phyloP scores from a whole-genome alignment of 2,888 invertebrate species.

The Herminia tarsipennalis region DNA sequence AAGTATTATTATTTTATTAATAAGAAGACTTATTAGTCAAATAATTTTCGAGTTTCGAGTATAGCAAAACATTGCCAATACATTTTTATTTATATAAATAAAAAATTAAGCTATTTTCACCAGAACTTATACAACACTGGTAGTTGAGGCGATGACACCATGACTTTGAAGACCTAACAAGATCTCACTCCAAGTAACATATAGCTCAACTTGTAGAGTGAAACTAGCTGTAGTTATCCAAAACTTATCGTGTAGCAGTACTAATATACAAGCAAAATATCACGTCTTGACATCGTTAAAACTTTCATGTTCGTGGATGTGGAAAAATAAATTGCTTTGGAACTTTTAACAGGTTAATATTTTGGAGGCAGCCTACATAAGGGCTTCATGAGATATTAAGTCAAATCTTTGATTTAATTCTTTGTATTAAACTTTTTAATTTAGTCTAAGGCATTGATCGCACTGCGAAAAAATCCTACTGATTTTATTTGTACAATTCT shows the following conservation, averaged over 20 bases:
- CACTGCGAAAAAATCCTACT: no score
- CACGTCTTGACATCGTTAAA: slow-evolving; percentile 58
- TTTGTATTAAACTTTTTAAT: no score
- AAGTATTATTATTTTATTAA: no score
- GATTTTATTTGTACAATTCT: no score
- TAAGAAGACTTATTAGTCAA: no score
- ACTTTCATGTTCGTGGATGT: slow-evolving; percentile 53
- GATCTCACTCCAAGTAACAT: not conserved
- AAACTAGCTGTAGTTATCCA: not conserved
- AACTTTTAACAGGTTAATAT: slow-evolving; percentile 63
- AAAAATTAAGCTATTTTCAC: no score
- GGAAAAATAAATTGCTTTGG: slow-evolving; percentile 63
- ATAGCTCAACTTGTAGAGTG: slow-evolving; percentile 1
- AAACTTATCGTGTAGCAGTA: slow-evolving; percentile 20
- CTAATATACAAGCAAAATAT: slow-evolving; percentile 20
- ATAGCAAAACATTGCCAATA: no score
- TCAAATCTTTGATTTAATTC: not conserved
- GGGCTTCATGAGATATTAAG: not conserved
- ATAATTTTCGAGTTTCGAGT: no score
- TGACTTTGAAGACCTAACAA: not conserved
- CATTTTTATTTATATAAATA: no score
- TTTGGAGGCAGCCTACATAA: slow-evolving; percentile 15
- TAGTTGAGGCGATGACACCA: no score
- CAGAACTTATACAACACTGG: no score
- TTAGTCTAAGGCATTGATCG: no score